Evolutionary conservation across 2,797 vertebrate genomes (phyloP).

Genomic region (Anguilla megastoma): DNA sequence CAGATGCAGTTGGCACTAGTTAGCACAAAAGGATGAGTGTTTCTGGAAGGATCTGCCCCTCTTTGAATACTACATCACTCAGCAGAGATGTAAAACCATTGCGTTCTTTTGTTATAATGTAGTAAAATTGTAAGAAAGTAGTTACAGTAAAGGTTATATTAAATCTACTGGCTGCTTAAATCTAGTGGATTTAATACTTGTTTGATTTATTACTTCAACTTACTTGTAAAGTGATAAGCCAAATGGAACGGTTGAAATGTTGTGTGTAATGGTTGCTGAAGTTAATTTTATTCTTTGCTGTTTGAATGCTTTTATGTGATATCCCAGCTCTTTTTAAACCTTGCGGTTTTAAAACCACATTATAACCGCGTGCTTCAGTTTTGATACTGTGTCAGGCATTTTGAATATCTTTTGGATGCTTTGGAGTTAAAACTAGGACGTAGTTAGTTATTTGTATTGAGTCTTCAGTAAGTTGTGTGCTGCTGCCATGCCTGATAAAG

Average conservation of each 20-base stretch:
- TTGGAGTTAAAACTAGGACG: conserved; percentile 2
- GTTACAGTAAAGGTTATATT: no score
- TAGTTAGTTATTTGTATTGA: not conserved
- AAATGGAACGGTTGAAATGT: no score
- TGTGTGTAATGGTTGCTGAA: no score
- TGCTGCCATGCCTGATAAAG: not conserved
- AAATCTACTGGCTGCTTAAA: no score
- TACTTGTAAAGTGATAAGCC: no score
- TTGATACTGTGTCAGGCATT: not conserved
- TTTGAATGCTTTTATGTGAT: no score
- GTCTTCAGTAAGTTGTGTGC: not conserved
- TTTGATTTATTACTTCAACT: no score
- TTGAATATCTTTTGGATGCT: conserved; percentile 20
- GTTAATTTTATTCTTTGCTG: no score
- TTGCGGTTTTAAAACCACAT: not conserved
- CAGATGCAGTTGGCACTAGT: not conserved
- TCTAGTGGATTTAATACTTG: no score
- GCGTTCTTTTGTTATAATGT: no score
- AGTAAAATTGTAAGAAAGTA: not conserved
- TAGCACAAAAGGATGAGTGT: not conserved
- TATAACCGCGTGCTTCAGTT: not conserved
- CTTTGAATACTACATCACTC: not conserved
- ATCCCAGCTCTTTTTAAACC: not conserved
- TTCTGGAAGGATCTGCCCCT: not conserved
- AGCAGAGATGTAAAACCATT: not conserved